These are phyloP conservation scores for Empidonax traillii DNA, from an alignment of 2,113 vertebrate genomes.

Conservation along the genomic window DNA sequence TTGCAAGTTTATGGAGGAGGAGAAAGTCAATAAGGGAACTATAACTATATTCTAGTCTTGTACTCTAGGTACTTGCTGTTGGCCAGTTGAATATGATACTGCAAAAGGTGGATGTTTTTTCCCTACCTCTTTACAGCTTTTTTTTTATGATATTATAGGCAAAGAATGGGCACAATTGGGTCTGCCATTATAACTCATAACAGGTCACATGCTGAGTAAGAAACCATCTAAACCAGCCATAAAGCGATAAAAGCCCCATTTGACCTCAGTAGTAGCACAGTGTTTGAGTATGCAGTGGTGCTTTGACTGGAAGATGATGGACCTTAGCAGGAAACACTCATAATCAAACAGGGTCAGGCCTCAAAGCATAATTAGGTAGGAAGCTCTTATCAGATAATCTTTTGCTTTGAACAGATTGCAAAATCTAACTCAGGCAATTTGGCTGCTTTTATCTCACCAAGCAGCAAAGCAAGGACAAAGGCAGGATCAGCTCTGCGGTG, in stretches of 20 bases:
- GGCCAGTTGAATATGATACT: fast-evolving
- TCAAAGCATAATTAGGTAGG: conserved; percentile 19
- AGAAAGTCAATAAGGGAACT: background rate
- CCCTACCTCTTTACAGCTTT: background rate
- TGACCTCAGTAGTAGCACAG: background rate
- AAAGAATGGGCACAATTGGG: background rate
- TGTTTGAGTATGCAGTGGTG: background rate
- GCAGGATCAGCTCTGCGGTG: background rate
- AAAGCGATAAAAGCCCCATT: background rate
- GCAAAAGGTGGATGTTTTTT: background rate
- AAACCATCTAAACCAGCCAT: background rate
- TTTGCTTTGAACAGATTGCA: background rate
- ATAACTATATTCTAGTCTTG: background rate
- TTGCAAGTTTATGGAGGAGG: background rate
- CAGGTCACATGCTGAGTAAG: background rate
- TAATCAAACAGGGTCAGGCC: background rate
- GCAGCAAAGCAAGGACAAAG: conserved; percentile 56
- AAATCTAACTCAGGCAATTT: conserved; percentile 23
- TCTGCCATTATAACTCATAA: background rate
- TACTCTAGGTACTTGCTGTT: background rate
- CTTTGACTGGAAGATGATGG: background rate
- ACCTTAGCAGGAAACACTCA: background rate
- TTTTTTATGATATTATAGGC: background rate
- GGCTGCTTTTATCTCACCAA: conserved; percentile 1
- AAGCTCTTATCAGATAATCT: conserved; percentile 45